Percentiles rank a stretch among this genome's conserved stretches.
Evolutionary conservation across 1,140 invertebrate species (phyloP).

Genomic region (Heliconius nattereri): DNA sequence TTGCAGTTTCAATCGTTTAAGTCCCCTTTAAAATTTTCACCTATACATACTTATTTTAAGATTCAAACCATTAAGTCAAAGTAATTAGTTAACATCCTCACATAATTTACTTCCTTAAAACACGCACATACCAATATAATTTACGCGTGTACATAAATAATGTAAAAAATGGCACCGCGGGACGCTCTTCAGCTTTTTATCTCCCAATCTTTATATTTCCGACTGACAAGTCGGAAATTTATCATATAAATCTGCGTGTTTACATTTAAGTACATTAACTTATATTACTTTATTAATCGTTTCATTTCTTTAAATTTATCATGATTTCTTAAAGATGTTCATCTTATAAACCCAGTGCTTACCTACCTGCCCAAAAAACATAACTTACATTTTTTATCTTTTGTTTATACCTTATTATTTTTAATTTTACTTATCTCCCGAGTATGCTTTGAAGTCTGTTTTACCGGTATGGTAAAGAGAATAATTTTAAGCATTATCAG

Average conservation of each 20-base stretch:
- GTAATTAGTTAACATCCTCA: neutral
- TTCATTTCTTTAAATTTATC: conserved; percentile 15
- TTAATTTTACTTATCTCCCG: no score
- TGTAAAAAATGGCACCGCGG: conserved; percentile 44
- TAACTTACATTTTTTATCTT: no score
- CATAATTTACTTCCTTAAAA: neutral
- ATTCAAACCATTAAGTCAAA: neutral
- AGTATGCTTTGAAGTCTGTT: no score
- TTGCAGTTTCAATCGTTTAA: no score
- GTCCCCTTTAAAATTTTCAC: no score
- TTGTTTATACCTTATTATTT: no score
- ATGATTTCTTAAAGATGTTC: neutral
- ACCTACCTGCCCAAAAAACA: no score
- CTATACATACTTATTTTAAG: neutral
- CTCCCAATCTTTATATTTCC: conserved; percentile 39
- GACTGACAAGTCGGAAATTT: conserved; percentile 39
- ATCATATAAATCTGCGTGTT: conserved; percentile 37
- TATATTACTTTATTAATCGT: conserved; percentile 34
- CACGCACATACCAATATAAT: conserved; percentile 25
- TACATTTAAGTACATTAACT: conserved; percentile 35
- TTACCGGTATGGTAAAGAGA: no score
- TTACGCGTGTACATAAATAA: conserved; percentile 51
- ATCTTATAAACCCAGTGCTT: neutral
- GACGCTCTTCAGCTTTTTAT: conserved; percentile 41
- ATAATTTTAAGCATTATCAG: no score